phyloP scores from a whole-genome alignment of 2,113 vertebrate genomes.

The Enhydra lutris region DNA sequence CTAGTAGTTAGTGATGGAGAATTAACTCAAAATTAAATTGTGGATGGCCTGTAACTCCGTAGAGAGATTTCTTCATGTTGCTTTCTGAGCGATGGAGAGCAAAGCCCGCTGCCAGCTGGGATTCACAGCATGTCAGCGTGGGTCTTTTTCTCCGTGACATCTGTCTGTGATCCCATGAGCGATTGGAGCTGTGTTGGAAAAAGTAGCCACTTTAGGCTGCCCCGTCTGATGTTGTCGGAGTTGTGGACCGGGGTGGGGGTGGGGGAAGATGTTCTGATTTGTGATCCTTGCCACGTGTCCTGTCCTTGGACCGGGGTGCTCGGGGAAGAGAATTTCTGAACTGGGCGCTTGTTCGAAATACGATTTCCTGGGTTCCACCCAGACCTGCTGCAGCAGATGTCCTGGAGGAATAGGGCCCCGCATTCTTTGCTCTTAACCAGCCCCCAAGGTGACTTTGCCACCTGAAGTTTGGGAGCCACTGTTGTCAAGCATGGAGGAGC shows the following conservation, averaged over 20 bases:
- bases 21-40: slow-evolving; percentile 44
- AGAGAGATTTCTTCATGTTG: background rate
- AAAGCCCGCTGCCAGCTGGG: background rate
- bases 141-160: background rate
- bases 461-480: background rate
- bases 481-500: background rate
- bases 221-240: fast-evolving
- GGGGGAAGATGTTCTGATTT: background rate
- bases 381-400: background rate
- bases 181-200: background rate
- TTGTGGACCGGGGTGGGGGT: fast-evolving
- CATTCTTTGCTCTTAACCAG: background rate
- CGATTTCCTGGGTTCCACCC: background rate
- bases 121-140: fast-evolving
- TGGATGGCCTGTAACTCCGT: background rate
- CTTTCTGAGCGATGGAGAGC: background rate
- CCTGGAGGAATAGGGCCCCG: background rate
- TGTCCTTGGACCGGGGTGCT: background rate
- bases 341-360: background rate
- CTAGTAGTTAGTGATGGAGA: slow-evolving; percentile 45
- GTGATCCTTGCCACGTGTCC: background rate
- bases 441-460: background rate
- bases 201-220: fast-evolving
- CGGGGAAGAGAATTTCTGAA: background rate
- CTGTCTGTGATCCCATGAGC: background rate